phyloP scores from a whole-genome alignment of 2,888 invertebrate species.

The Drosophila falleni region DNA sequence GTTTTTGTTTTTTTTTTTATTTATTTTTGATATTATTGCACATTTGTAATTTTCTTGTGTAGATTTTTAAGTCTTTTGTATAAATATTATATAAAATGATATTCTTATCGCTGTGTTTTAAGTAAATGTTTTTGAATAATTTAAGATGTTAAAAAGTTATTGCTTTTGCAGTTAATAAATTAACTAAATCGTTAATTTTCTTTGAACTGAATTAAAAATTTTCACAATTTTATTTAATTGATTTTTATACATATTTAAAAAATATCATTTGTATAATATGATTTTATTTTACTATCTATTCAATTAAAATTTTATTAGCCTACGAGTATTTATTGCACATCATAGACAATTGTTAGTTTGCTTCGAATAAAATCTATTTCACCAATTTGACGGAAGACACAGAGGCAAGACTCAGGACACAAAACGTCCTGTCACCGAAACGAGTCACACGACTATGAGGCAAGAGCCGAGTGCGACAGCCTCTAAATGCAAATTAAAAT shows the following conservation, averaged over 20 bases:
- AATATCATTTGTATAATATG: too few species aligned
- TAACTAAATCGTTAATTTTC: background rate
- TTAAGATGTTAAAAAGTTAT: background rate
- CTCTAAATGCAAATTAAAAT: slow-evolving; percentile 79
- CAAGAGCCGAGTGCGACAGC: slow-evolving; percentile 62
- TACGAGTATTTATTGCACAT: background rate
- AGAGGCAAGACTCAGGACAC: slow-evolving; percentile 51
- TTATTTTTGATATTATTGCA: background rate
- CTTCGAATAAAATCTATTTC: slow-evolving; percentile 6
- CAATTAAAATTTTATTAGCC: background rate
- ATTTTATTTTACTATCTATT: background rate
- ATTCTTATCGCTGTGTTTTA: background rate
- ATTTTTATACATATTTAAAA: background rate
- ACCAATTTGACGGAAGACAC: slow-evolving; percentile 23
- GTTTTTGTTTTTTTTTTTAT: background rate
- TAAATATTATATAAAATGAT: background rate
- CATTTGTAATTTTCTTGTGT: background rate
- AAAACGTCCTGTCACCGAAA: slow-evolving; percentile 77
- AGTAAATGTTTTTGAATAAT: background rate
- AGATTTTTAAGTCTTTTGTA: background rate
- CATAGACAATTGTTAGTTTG: background rate
- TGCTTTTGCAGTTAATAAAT: background rate
- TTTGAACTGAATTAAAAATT: background rate
- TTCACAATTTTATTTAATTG: background rate
- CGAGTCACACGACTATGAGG: slow-evolving; percentile 75